Conservation (phyloP, 2,888 invertebrate genomes). For the Fragum whitleyi region DNA sequence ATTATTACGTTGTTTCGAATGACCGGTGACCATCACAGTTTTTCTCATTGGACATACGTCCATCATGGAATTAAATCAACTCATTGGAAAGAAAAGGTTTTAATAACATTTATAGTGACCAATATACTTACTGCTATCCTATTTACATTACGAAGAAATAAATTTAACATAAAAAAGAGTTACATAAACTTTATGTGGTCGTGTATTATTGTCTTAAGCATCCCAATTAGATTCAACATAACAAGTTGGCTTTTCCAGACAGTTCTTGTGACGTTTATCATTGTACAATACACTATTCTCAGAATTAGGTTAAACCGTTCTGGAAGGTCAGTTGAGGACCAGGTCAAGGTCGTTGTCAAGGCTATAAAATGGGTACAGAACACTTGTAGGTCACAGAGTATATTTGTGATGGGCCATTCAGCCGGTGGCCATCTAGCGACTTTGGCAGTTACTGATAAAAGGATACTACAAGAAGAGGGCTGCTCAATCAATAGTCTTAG, state of each 20-base stretch:
- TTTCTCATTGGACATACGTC: background rate
- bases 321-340: constrained; percentile 47
- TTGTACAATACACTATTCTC: constrained; percentile 60
- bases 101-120: constrained; percentile 21
- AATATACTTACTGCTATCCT: constrained; percentile 31
- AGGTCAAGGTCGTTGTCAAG: constrained; percentile 61
- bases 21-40: background rate
- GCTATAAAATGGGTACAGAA: constrained; percentile 62
- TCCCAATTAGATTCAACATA: background rate
- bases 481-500: constrained; percentile 20
- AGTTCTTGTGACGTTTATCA: constrained; percentile 41
- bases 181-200: constrained; percentile 8
- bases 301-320: constrained; percentile 34
- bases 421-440: constrained; percentile 75
- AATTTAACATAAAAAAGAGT: constrained; percentile 18
- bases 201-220: background rate
- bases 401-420: constrained; percentile 76
- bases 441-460: constrained; percentile 52
- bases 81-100: constrained; percentile 12
- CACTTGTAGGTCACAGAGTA: constrained; percentile 35
- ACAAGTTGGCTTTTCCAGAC: background rate
- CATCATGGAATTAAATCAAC: background rate
- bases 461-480: constrained; percentile 37
- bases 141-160: constrained; percentile 24
- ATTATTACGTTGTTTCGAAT: background rate